Conservation (phyloP, 2,113 vertebrate species). For the Sylvilagus bachmani region DNA sequence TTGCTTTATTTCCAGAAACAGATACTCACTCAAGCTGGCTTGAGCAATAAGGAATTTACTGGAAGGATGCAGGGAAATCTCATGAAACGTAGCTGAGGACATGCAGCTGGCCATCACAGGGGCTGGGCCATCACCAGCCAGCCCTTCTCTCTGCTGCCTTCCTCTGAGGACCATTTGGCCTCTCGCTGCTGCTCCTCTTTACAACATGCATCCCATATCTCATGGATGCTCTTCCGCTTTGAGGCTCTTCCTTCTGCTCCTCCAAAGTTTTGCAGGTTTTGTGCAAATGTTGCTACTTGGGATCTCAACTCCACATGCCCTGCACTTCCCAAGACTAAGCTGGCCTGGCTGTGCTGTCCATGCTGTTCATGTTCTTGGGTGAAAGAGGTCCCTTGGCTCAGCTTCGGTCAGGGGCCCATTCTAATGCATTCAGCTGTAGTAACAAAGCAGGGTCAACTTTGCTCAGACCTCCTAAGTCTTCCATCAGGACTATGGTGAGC, state of each 20-base stretch:
- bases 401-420: neutral
- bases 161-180: neutral
- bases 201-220: neutral
- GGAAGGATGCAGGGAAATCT: constrained; percentile 48
- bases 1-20: constrained; percentile 63
- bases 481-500: neutral
- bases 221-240: neutral
- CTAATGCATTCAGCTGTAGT: neutral
- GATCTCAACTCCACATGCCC: neutral
- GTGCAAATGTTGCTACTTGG: neutral
- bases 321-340: accelerated
- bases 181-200: neutral
- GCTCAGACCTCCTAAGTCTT: neutral
- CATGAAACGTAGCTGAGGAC: constrained; percentile 25
- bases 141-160: neutral
- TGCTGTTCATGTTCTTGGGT: neutral
- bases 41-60: constrained; percentile 66
- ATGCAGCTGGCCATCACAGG: constrained; percentile 1
- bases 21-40: constrained; percentile 35
- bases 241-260: neutral
- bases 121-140: neutral
- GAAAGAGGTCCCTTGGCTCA: neutral
- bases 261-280: neutral
- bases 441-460: neutral
- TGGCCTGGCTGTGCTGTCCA: neutral